These are phyloP conservation scores for Coturnix japonica DNA, from an alignment of 2,113 vertebrate genomes.

Conservation along the genomic window DNA sequence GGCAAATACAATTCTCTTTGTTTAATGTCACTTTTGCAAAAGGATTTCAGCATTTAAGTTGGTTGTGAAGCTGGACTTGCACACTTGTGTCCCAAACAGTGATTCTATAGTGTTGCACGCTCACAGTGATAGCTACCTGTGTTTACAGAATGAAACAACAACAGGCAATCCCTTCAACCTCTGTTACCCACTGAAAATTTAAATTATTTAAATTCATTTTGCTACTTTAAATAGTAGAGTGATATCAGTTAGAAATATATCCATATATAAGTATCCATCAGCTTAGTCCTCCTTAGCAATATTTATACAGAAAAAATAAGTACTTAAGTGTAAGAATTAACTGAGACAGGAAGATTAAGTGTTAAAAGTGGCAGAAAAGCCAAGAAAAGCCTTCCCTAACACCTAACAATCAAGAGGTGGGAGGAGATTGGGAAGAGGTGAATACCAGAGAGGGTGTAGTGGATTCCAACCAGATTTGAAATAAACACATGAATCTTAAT, in stretches of 20 bases:
- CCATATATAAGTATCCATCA: background rate
- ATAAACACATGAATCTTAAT: background rate
- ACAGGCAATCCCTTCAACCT: background rate
- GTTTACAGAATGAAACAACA: background rate
- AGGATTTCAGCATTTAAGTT: background rate
- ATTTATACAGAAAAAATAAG: too few species aligned
- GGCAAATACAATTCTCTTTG: background rate
- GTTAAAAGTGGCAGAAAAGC: background rate
- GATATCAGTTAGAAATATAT: background rate
- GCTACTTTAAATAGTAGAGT: background rate
- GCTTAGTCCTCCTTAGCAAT: background rate
- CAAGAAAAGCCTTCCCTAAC: background rate
- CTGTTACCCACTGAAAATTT: background rate
- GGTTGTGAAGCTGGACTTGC: background rate
- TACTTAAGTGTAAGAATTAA: background rate
- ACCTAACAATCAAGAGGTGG: background rate
- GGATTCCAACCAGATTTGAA: background rate
- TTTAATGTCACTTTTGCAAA: background rate
- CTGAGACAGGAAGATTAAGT: background rate
- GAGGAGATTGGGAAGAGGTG: background rate
- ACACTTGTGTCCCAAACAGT: background rate
- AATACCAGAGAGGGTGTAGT: background rate
- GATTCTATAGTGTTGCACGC: background rate
- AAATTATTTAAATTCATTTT: background rate
- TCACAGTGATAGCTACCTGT: background rate